Conservation (phyloP, 2,113 vertebrate genomes). For the Cricetomys ansorgei region DNA sequence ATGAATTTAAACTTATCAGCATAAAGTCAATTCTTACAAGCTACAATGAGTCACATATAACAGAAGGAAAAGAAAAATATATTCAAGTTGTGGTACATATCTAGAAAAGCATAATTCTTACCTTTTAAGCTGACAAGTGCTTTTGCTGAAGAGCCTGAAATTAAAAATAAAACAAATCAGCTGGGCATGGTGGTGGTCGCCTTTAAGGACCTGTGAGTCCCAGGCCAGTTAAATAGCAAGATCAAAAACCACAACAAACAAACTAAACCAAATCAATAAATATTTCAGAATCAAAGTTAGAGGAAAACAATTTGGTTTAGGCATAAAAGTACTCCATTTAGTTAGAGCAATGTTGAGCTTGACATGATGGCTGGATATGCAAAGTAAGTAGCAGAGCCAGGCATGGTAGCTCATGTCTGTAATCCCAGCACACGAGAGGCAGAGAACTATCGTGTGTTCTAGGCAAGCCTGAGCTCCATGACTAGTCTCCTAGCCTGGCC, state of each 20-base stretch:
- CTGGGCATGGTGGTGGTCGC: neutral
- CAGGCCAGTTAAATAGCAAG: neutral
- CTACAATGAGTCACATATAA: conserved; percentile 9
- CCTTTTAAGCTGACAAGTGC: conserved; percentile 99
- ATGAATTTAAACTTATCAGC: conserved; percentile 58
- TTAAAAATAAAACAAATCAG: conserved; percentile 72
- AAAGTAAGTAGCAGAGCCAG: neutral
- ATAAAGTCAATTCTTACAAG: conserved; percentile 51
- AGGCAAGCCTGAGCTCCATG: neutral
- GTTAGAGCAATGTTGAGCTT: neutral
- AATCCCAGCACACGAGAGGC: neutral
- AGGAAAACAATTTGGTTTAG: conserved; percentile 13
- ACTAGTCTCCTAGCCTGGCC: neutral
- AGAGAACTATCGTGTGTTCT: neutral
- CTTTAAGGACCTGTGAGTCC: neutral
- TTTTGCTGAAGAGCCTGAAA: conserved; percentile 97
- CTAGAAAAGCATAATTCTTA: conserved; percentile 84
- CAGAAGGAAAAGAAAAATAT: conserved; percentile 12
- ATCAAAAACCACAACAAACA: neutral
- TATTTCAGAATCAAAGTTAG: conserved; percentile 66
- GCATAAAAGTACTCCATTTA: neutral
- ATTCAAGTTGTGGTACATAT: conserved; percentile 47
- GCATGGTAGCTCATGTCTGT: neutral
- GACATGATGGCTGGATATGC: neutral
- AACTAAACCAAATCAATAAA: conserved; percentile 61